Evolutionary conservation across 1,140 invertebrate species (phyloP).

Genomic region (Drosophila obscura): DNA sequence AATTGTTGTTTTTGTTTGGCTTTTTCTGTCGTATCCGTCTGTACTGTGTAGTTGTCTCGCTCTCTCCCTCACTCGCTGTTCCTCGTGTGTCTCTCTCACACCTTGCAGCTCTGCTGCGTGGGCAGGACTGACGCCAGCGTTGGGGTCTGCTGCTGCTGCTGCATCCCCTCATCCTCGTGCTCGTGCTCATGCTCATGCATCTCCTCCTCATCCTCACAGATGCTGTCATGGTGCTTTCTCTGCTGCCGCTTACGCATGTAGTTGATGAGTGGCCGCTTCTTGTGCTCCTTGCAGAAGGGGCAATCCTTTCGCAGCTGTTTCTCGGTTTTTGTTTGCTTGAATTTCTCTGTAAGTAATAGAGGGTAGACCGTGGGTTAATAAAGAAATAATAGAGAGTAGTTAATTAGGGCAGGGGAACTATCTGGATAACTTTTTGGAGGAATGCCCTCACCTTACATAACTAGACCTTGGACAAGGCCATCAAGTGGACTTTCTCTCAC

Average conservation of each 20-base stretch:
- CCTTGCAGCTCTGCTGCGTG: slow-evolving; percentile 71
- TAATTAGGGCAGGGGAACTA: slow-evolving; percentile 22
- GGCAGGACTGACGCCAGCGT: slow-evolving; percentile 50
- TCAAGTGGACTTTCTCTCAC: no score
- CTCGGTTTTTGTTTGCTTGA: slow-evolving; percentile 67
- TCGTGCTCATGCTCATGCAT: slow-evolving; percentile 58
- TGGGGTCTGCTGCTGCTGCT: slow-evolving; percentile 43
- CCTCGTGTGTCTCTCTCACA: slow-evolving; percentile 37
- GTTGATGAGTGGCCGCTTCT: slow-evolving; percentile 85
- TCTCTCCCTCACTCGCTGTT: neutral
- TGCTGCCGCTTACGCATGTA: slow-evolving; percentile 85
- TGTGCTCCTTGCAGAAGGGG: slow-evolving; percentile 86
- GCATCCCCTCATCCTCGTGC: slow-evolving; percentile 47
- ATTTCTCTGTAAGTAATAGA: slow-evolving; percentile 75
- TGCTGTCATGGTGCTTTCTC: slow-evolving; percentile 84
- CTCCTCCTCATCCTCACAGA: slow-evolving; percentile 86
- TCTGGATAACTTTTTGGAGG: no score
- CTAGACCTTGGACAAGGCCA: no score
- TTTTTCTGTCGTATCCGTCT: slow-evolving; percentile 26
- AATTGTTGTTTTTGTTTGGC: slow-evolving; percentile 52
- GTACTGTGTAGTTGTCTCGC: slow-evolving; percentile 8
- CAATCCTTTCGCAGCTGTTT: slow-evolving; percentile 84
- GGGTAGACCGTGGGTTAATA: no score
- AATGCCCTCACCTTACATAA: no score
- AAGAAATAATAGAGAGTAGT: slow-evolving; percentile 11